These are phyloP conservation scores for Bombus impatiens DNA, from an alignment of 1,140 invertebrate species.

Conservation along the genomic window DNA sequence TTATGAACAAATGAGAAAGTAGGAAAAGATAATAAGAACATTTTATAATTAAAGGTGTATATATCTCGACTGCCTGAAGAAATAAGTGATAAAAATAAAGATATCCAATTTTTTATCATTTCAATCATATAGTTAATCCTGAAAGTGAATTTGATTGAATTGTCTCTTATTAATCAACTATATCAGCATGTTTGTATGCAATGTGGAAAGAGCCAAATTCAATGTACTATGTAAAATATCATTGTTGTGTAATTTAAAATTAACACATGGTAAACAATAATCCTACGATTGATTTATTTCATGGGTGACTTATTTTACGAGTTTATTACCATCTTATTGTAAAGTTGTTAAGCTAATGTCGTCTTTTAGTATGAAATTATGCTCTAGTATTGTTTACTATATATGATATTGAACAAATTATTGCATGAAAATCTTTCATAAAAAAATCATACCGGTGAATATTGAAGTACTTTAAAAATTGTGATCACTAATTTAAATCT, in stretches of 20 bases:
- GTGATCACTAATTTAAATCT: conserved; percentile 9
- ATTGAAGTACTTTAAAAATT: conserved; percentile 13
- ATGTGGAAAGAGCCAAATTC: conserved; percentile 1
- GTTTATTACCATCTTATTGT: conserved; percentile 8
- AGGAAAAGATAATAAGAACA: not conserved
- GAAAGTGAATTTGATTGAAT: conserved; percentile 19
- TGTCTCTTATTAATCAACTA: conserved; percentile 12
- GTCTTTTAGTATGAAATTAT: conserved; percentile 23
- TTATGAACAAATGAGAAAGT: not conserved
- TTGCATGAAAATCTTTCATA: conserved; percentile 13
- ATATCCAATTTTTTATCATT: conserved; percentile 18
- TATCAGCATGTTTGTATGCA: conserved; percentile 6
- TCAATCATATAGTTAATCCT: not conserved
- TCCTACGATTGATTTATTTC: not conserved
- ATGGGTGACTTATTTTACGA: not conserved
- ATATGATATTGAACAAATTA: conserved; percentile 19
- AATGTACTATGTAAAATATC: not conserved
- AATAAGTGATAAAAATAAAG: conserved; percentile 8
- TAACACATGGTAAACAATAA: not conserved
- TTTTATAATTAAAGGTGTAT: conserved; percentile 26
- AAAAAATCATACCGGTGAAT: not conserved
- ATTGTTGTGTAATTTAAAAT: not conserved
- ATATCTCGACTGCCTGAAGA: conserved; percentile 22
- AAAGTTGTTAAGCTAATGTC: conserved; percentile 1
- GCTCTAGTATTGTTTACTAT: conserved; percentile 22